Conservation (phyloP, 2,797 vertebrate species). For the Poecilia wingei region DNA sequence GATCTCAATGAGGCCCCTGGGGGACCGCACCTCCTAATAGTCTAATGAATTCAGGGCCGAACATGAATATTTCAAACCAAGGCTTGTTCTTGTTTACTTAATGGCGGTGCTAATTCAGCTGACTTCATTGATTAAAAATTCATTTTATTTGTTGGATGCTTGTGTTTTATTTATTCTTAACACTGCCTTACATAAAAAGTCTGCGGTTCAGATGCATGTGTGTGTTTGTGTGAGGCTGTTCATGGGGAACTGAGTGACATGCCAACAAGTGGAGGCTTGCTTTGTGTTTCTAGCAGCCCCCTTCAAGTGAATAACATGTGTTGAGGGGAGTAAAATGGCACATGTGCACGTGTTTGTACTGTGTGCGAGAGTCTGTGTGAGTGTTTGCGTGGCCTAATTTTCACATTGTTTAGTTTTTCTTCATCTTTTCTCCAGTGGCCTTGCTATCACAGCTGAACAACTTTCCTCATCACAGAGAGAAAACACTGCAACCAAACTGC, state of each 20-base stretch:
- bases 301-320: constrained; percentile 42
- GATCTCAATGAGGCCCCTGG: constrained; percentile 61
- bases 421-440: constrained; percentile 70
- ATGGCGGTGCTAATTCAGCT: constrained; percentile 75
- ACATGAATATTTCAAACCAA: constrained; percentile 77
- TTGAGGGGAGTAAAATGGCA: constrained; percentile 14
- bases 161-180: constrained; percentile 71
- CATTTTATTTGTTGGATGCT: constrained; percentile 77
- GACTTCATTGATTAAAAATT: constrained; percentile 76
- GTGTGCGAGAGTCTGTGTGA: constrained; percentile 24
- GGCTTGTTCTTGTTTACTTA: constrained; percentile 79
- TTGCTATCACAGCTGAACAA: constrained; percentile 68
- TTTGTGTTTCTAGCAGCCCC: constrained; percentile 36
- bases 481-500: constrained; percentile 42
- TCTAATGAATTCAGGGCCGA: constrained; percentile 69
- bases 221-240: constrained; percentile 10
- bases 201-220: neutral
- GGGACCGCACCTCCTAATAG: constrained; percentile 54
- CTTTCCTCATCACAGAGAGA: constrained; percentile 63
- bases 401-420: constrained; percentile 70
- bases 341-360: constrained; percentile 31
- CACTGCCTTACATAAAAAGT: constrained; percentile 61
- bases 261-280: constrained; percentile 42
- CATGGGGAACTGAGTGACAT: constrained; percentile 23
- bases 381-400: constrained; percentile 75